Evolutionary conservation across 2,113 vertebrate genomes (phyloP), one percentile per base, ranked within the genome.

Genomic region (Phocoena sinus): DNA sequence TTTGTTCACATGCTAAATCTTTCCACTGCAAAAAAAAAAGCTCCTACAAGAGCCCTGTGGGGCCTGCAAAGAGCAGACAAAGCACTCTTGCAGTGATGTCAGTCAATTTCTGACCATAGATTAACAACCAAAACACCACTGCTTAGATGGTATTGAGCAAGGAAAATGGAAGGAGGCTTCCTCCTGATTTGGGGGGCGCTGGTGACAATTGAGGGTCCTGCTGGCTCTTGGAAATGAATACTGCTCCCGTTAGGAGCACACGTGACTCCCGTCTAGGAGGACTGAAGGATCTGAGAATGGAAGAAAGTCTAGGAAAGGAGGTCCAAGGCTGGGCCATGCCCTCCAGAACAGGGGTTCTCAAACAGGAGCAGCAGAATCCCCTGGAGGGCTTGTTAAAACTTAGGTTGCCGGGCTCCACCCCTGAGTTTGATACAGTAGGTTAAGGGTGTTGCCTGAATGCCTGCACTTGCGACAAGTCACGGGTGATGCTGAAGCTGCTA

Each of bases 1-100:
- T 71, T 97, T 91, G 85, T 93, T 97, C 92, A 88, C 58, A 91
- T 95, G 85, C 88, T 98, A 81, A 25, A 96, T 98, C 93, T 95
- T 93, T 41, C 81, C 77, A 77, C 47, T 84, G 92, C 97, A 96
- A 95, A 95, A 97, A 95, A 88, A 88, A 96, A 96, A 97, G 62
- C 60, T 56, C 56, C n/a, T 77, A 18, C 62, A 41, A 80, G 50
- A 86, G 28, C 77, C 97, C 81, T 81, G 38, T 82, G 88, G 41
- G 25, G 79, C 28, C 26, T 21, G 60, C 81, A 83, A 84, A 89
- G 73, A 96, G 38, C 50, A 74, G 31, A 36, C 41, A 60, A 36
- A 95, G 91, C 63, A 58, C 12, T 79, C 58, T 33, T 81, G 47
- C 47, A 82, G 84, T 11, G 70, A 89, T 14, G 63, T n/a, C 44